A percentile compares a stretch with the other conserved stretches of the same genome.
These are phyloP conservation scores for Mobula hypostoma DNA, from an alignment of 2,113 vertebrate genomes.

Conservation along the genomic window DNA sequence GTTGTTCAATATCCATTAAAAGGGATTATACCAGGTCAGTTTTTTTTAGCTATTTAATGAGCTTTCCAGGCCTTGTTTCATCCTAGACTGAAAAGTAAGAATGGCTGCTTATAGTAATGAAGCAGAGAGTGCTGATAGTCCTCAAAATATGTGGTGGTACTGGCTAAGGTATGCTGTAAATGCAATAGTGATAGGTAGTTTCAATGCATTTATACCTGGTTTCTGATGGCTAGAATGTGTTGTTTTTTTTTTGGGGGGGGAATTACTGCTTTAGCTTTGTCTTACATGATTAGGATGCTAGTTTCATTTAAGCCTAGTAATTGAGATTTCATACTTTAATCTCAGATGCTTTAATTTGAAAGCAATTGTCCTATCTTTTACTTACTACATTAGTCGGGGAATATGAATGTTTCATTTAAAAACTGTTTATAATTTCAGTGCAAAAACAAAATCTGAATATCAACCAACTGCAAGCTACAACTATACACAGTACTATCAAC, in stretches of 20 bases:
- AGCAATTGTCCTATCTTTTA: background rate
- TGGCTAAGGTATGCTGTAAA: slow-evolving; percentile 42
- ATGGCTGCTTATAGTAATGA: slow-evolving; percentile 36
- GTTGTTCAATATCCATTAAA: slow-evolving; percentile 13
- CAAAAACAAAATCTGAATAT: slow-evolving; percentile 69
- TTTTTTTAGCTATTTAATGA: background rate
- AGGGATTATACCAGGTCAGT: background rate
- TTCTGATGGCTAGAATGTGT: background rate
- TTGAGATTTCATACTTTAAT: too few species aligned
- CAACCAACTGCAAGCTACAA: slow-evolving; percentile 55
- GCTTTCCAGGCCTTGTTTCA: background rate
- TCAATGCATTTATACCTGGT: background rate
- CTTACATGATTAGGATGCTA: too few species aligned
- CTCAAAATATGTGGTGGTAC: slow-evolving; percentile 38
- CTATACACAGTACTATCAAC: slow-evolving; percentile 61
- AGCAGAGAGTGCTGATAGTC: background rate
- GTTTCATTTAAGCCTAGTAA: too few species aligned
- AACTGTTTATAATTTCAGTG: slow-evolving; percentile 45
- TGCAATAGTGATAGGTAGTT: background rate
- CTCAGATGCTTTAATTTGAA: background rate
- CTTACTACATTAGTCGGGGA: background rate
- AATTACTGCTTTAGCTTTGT: background rate
- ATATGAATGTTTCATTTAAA: background rate
- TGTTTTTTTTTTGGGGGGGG: background rate
- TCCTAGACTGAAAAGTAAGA: background rate